Percentiles rank a stretch among this genome's conserved stretches.
These are phyloP conservation scores for Rhinoraja longicauda DNA, from an alignment of 2,797 vertebrate genomes.

Conservation along the genomic window DNA sequence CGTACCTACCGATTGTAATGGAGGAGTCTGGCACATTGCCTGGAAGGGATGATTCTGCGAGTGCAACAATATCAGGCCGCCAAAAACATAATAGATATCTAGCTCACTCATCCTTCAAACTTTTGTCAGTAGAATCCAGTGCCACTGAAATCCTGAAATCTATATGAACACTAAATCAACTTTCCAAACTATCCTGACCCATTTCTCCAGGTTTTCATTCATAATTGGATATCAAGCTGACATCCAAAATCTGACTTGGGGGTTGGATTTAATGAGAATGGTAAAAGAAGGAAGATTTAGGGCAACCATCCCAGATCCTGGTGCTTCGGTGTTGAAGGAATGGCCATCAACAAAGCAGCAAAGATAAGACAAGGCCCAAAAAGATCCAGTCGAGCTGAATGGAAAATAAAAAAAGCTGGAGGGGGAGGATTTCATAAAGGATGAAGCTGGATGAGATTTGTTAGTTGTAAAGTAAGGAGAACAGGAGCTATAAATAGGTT, in stretches of 20 bases:
- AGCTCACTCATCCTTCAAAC: not conserved
- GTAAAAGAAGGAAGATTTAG: not conserved
- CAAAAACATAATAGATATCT: not conserved
- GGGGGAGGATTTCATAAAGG: not conserved
- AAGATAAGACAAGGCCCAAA: not conserved
- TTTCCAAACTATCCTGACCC: not conserved
- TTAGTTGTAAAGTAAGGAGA: not conserved
- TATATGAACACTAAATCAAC: not conserved
- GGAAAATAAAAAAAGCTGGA: not conserved
- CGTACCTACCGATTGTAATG: too few relatives aligned
- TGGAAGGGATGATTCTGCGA: not conserved
- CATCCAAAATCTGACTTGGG: not conserved
- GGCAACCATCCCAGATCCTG: not conserved
- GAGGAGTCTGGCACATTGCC: not conserved
- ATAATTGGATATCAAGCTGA: not conserved
- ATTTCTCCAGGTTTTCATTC: not conserved
- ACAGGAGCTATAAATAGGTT: not conserved
- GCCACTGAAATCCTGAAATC: not conserved
- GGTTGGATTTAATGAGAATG: not conserved
- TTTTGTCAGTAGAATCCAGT: not conserved
- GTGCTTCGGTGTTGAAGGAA: too few relatives aligned
- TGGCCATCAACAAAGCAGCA: not conserved
- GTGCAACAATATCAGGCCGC: not conserved
- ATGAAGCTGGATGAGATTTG: not conserved
- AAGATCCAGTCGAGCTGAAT: not conserved